Conservation (phyloP, 37 sponge, comb jelly and placozoan genomes). For the Haliclona indistincta region DNA sequence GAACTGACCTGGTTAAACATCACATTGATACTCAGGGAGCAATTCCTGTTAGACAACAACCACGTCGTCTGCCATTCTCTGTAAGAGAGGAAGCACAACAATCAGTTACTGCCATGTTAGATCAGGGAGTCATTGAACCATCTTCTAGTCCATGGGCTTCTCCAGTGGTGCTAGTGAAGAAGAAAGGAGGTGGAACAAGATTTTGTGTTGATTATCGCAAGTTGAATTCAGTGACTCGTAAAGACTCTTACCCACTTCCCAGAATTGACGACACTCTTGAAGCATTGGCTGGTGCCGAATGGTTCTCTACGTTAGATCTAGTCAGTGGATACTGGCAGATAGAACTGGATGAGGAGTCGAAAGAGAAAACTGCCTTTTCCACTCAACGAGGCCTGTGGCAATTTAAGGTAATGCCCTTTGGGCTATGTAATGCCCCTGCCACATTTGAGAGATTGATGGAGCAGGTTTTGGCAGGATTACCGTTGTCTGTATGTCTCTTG, state of each 20-base stretch:
- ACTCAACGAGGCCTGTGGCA: slow-evolving; percentile 52
- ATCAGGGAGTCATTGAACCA: slow-evolving; percentile 31
- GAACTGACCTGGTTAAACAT: slow-evolving; percentile 29
- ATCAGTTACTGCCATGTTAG: slow-evolving; percentile 30
- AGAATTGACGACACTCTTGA: slow-evolving; percentile 56
- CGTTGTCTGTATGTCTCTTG: background rate
- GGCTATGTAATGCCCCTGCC: slow-evolving; percentile 58
- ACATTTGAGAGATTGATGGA: slow-evolving; percentile 54
- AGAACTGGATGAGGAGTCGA: slow-evolving; percentile 1
- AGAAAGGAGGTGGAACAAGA: slow-evolving; percentile 47
- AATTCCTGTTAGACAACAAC: slow-evolving; percentile 42
- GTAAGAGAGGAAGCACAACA: slow-evolving; percentile 12
- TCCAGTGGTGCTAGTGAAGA: slow-evolving; percentile 62
- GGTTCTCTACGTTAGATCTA: slow-evolving; percentile 56
- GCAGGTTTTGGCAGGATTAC: slow-evolving; percentile 13
- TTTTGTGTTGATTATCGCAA: slow-evolving; percentile 73
- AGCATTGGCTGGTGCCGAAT: slow-evolving; percentile 19
- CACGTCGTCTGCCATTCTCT: slow-evolving; percentile 33
- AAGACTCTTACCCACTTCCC: slow-evolving; percentile 61
- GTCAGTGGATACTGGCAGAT: slow-evolving; percentile 75
- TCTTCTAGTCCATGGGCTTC: slow-evolving; percentile 54
- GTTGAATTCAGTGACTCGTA: slow-evolving; percentile 48
- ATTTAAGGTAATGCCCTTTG: slow-evolving; percentile 62
- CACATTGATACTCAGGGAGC: slow-evolving; percentile 34
- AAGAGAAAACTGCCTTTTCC: slow-evolving; percentile 60